Base-by-base conservation (phyloP, 2,888 invertebrate species). In the Lithodes maja region DNA sequence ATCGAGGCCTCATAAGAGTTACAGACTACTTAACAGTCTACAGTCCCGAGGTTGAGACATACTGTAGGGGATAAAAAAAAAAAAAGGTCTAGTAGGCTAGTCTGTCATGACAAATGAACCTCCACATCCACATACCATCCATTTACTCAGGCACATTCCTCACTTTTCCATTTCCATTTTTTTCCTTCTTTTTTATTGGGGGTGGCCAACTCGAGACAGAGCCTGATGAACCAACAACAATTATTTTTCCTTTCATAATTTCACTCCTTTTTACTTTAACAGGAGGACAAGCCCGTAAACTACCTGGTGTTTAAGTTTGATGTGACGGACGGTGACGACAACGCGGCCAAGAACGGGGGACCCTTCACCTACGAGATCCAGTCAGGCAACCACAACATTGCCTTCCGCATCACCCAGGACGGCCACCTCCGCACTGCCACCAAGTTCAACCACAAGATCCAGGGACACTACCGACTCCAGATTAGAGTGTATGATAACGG, bases 401-500 rank as follows among this genome's bases (percentile, higher is more conserved):
- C 96, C 52, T 99, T 99, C 94, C 95, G 97, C 0, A 94, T 99
- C 52, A 97, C 97, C 92, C 96, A 96, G 93, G 97, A 98, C 93
- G 97, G 98, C 0, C 96, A 96, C 15, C 94, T 99, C 82, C 95
- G 97, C 88, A 97, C 98, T 0, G 97, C 98, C 1, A 95, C 96
- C 0, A 96, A 96, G 92, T 97, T 99, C 93, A 97, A 97, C 93
- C 97, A 97, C 93, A 96, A 97, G 93, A 95, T 97, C 81, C 96
- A 96, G 92, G 97, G 97, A 92, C 95, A 95, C 74, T 98, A 98
- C 93, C 94, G 95, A n/a, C 94, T 99, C 80, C 96, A 96, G 93
- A 95, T 99, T 17, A 95, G 98, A 88, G 99, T 98, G 0, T 98
- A 97, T 93, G 99, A 99, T 94, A 98, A 98, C 93, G 99, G 99